These are phyloP conservation scores for Clarias platycephalus DNA, from an alignment of 2,797 vertebrate genomes.

Conservation along the genomic window DNA sequence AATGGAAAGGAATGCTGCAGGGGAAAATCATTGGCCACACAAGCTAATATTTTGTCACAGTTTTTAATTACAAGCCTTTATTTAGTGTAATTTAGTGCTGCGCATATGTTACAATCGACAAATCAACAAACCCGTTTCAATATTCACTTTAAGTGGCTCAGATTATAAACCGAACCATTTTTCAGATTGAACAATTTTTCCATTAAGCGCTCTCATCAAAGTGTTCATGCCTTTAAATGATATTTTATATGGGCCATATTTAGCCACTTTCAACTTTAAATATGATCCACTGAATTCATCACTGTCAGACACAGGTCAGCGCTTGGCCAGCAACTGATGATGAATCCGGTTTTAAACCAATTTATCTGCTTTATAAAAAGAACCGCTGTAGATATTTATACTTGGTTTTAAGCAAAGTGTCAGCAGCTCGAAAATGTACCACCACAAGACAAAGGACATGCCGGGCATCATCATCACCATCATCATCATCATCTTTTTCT, in stretches of 20 bases:
- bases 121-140: not conserved
- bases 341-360: slow-evolving; percentile 70
- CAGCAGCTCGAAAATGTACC: slow-evolving; percentile 12
- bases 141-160: not conserved
- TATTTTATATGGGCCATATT: slow-evolving; percentile 43
- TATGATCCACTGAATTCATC: slow-evolving; percentile 27
- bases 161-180: not conserved
- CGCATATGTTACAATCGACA: not conserved
- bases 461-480: too few relatives aligned
- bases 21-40: not conserved
- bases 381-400: slow-evolving; percentile 62
- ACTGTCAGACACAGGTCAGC: slow-evolving; percentile 31
- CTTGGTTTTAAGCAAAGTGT: slow-evolving; percentile 64
- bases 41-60: not conserved
- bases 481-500: not conserved
- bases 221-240: not conserved
- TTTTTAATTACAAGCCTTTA: not conserved
- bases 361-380: slow-evolving; percentile 69
- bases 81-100: not conserved
- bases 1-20: not conserved
- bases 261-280: slow-evolving; percentile 40
- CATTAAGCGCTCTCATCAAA: slow-evolving; percentile 7
- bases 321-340: slow-evolving; percentile 20
- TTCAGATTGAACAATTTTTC: not conserved
- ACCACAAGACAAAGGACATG: not conserved